Evolutionary conservation across 23 tunicate genomes (phyloP).

Genomic region (Clavelina lepadiformis): DNA sequence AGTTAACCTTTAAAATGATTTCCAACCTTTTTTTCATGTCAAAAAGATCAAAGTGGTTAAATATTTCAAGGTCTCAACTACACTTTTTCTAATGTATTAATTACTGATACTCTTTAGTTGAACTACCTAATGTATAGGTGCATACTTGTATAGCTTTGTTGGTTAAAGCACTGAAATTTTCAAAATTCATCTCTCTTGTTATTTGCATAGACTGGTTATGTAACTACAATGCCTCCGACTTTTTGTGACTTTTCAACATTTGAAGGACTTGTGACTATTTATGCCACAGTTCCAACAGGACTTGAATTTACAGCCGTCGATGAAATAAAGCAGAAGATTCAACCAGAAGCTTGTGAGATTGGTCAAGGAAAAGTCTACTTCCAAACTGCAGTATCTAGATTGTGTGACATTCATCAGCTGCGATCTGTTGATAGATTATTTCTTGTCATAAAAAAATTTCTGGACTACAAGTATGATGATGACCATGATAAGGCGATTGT

Average conservation of each 20-base stretch:
- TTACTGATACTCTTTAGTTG: not conserved
- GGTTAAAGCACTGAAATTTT: not conserved
- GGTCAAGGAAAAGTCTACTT: slow-evolving; percentile 80
- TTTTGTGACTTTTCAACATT: slow-evolving; percentile 1
- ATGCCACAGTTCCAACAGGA: slow-evolving; percentile 84
- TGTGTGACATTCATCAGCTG: slow-evolving; percentile 42
- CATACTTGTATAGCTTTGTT: not conserved
- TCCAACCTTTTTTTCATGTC: too few species aligned
- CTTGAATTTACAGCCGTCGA: slow-evolving; percentile 46
- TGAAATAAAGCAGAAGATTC: slow-evolving; percentile 52
- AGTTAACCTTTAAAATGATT: too few species aligned
- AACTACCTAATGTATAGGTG: not conserved
- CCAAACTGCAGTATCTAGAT: slow-evolving; percentile 8
- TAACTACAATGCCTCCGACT: not conserved
- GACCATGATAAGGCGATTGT: slow-evolving; percentile 25
- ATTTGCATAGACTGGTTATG: not conserved
- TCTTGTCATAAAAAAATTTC: slow-evolving; percentile 39
- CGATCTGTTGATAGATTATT: slow-evolving; percentile 76
- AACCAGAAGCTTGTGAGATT: not conserved
- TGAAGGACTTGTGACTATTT: slow-evolving; percentile 26
- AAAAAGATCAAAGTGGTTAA: too few species aligned
- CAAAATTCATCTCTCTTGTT: not conserved
- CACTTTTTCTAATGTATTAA: too few species aligned
- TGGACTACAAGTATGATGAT: slow-evolving; percentile 48
- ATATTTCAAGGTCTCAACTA: too few species aligned